Base-by-base conservation (phyloP, 2,888 invertebrate species). In the Geophilus truncorum region DNA sequence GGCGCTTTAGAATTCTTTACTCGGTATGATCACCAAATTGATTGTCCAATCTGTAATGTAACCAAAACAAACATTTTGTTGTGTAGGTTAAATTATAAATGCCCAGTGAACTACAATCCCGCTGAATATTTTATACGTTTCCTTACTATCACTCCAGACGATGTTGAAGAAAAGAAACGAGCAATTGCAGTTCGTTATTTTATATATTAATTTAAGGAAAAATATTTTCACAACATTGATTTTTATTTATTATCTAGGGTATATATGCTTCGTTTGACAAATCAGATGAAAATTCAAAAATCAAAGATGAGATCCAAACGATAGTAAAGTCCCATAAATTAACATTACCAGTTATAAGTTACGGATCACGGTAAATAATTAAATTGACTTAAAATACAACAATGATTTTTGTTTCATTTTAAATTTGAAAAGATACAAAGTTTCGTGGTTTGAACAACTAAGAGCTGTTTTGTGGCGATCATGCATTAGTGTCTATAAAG, bases 391-490 rank as follows among this genome's bases (percentile, higher is more conserved):
- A 7, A 30, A 32, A 12, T n/a, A 34, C 32, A 30, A 77, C 32
- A 36, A 12, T 21, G 12, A 30, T 18, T 15, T 45, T 5, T n/a
- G 5, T 10, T 15, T 5, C n/a, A n/a, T 28, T n/a, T n/a, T n/a
- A n/a, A n/a, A n/a, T n/a, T n/a, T n/a, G n/a, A n/a, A n/a, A 10
- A 77, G 77, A 12, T 77, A 77, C 23, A 77, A 94, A 87, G 94
- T 95, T 0, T 91, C 92, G 0, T 97, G 96, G 94, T 92, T 91
- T 81, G 91, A 92, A 81, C 98, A 98, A 89, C 94, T 97, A 87
- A 87, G 91, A 0, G 95, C 95, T 0, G 93, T 98, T 0, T 88
- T 97, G 7, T 95, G 96, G 95, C 89, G 98, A 77, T 95, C 96
- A 12, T 94, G 94, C 93, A 88, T 96, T 40, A 93, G 94, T 57